Base-by-base conservation (phyloP, 2,888 invertebrate genomes). In the Ophion ventricosus region DNA sequence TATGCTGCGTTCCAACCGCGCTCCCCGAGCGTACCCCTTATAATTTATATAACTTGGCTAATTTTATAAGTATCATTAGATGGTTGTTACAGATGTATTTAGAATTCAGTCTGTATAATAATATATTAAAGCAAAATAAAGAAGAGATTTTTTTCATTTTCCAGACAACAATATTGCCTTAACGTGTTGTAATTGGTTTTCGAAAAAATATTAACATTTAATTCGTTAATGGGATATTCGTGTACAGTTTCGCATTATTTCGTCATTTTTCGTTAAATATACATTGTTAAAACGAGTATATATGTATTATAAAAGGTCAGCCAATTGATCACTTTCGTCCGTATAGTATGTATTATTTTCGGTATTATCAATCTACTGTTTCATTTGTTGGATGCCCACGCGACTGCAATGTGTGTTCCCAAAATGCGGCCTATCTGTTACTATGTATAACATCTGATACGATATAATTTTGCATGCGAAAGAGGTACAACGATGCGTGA, bases 381-480 rank as follows among this genome's bases (percentile, higher is more conserved):
- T 54, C 26, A 54, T 11, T 17, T 66, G 4, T 23, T 23, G n/a
- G 17, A 76, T 66, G 25, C n/a, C n/a, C 57, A 43, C 35, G 29
- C 26, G 35, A 40, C 64, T 40, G 5, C 29, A 11, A 49, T 49
- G 14, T n/a, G 8, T 5, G 14, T 29, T 35, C 14, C 59, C 26
- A 77, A 69, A 69, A 77, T 59, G 25, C 11, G 1, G 8, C 17
- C 20, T 78, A 78, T 78, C 61, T 57, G 23, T 67, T 35, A 35
- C 35, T 35, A 35, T 7, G 8, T 54, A 70, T 61, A 43, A 14
- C 17, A 29, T 29, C n/a, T 43, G 66, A 72, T 43, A 14, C 66
- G 61, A 17, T 73, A 61, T 72, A 59, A 59, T 40, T 29, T 76
- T 69, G 73, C 76, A 69, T 82, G 76, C 69, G 56, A 82, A 74